These are phyloP conservation scores for Athrips mouffetella DNA, from an alignment of 2,888 invertebrate genomes.

Conservation along the genomic window DNA sequence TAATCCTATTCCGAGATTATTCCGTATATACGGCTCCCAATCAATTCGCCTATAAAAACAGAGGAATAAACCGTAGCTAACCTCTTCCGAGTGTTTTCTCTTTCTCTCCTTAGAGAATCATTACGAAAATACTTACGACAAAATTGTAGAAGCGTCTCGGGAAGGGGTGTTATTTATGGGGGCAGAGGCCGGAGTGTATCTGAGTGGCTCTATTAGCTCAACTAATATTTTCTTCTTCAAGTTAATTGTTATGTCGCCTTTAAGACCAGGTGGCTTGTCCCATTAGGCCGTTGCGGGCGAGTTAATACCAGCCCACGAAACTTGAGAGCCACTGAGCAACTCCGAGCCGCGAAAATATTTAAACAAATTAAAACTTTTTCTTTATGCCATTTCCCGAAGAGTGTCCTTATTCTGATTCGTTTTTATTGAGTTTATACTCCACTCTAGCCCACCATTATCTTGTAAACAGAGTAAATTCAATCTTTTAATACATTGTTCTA, in stretches of 20 bases:
- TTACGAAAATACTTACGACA: conserved; percentile 71
- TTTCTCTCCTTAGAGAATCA: conserved; percentile 51
- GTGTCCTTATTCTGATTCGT: conserved; percentile 56
- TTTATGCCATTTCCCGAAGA: conserved; percentile 56
- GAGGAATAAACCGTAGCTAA: conserved; percentile 30
- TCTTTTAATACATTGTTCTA: neutral
- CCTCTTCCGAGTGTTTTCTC: conserved; percentile 44
- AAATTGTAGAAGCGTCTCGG: conserved; percentile 57
- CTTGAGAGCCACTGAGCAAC: conserved; percentile 55
- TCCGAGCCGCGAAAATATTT: conserved; percentile 65
- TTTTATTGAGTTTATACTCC: conserved; percentile 53
- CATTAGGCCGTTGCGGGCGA: conserved; percentile 64
- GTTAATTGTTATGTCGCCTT: conserved; percentile 76
- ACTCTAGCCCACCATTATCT: conserved; percentile 33
- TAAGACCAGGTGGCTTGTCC: conserved; percentile 73
- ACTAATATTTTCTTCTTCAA: conserved; percentile 75
- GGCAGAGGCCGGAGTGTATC: conserved; percentile 65
- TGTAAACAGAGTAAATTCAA: conserved; percentile 27
- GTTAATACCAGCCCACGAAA: conserved; percentile 61
- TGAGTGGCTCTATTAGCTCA: conserved; percentile 70
- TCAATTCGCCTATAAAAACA: conserved; percentile 63
- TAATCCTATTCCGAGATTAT: conserved; percentile 65
- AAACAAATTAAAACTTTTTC: conserved; percentile 76
- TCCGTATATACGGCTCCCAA: conserved; percentile 60
- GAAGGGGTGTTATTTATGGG: conserved; percentile 72